phyloP scores from a whole-genome alignment of 2,113 vertebrate genomes.

The Pseudopodoces humilis region DNA sequence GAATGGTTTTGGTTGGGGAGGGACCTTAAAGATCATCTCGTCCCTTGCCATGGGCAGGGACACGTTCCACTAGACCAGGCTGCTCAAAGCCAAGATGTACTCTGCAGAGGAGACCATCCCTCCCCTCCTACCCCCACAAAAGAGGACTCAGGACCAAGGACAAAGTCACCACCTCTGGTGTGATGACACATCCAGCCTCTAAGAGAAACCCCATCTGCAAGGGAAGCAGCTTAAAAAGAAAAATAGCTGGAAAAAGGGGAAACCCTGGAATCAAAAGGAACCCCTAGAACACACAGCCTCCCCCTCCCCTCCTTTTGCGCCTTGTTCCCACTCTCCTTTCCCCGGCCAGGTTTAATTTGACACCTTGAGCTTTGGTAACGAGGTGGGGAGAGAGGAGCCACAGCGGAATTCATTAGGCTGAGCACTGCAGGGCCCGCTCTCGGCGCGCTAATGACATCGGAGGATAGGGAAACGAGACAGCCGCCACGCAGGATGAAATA shows the following conservation, averaged over 20 bases:
- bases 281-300: background rate
- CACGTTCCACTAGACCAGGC: background rate
- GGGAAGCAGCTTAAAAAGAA: background rate
- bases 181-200: background rate
- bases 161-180: background rate
- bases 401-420: conserved; percentile 97
- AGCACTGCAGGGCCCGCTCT: conserved; percentile 90
- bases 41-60: background rate
- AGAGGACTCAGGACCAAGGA: background rate
- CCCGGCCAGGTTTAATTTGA: conserved; percentile 93
- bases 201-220: background rate
- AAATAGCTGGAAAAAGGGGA: background rate
- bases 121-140: background rate
- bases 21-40: background rate
- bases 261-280: background rate
- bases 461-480: conserved; percentile 93
- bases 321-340: conserved; percentile 70
- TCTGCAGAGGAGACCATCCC: background rate
- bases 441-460: conserved; percentile 92
- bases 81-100: background rate
- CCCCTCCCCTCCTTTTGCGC: background rate
- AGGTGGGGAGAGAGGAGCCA: conserved; percentile 84
- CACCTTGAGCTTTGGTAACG: conserved; percentile 95
- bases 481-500: conserved; percentile 92
- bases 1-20: background rate